Conservation (phyloP, 2,797 vertebrate genomes). For the Crocidura indochinensis region DNA sequence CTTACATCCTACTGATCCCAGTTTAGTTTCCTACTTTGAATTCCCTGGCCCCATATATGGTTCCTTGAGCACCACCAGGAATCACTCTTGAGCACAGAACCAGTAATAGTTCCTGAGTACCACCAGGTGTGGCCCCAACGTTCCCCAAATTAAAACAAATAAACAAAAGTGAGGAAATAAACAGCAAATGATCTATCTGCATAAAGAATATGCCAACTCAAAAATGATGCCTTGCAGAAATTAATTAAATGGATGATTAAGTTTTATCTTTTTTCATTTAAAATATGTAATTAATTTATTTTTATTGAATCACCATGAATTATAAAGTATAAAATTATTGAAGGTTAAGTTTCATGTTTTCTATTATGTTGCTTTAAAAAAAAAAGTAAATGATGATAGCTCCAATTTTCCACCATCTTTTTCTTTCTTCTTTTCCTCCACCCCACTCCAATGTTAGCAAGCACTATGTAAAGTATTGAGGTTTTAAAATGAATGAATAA, state of each 20-base stretch:
- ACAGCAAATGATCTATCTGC: conserved; percentile 10
- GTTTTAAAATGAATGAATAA: conserved; percentile 10
- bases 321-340: too few species aligned
- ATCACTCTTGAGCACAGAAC: too few species aligned
- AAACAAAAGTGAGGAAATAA: conserved; percentile 18
- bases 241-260: conserved; percentile 52
- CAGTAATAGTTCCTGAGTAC: too few species aligned
- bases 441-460: background rate
- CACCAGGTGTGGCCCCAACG: too few species aligned
- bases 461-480: background rate
- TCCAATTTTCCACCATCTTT: background rate
- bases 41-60: too few species aligned
- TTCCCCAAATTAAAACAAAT: background rate
- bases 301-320: too few species aligned
- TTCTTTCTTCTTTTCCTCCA: conserved; percentile 34
- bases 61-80: too few species aligned
- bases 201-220: conserved; percentile 45
- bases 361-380: conserved; percentile 47
- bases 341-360: background rate
- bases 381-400: conserved; percentile 32
- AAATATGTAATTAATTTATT: too few species aligned
- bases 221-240: conserved; percentile 18
- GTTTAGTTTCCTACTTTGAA: too few species aligned
- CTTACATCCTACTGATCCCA: too few species aligned
- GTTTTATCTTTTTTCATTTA: background rate